A percentile compares a stretch with the other conserved stretches of the same genome.
These are phyloP conservation scores for Drosophila vallismaia DNA, from an alignment of 2,888 invertebrate genomes.

Conservation along the genomic window DNA sequence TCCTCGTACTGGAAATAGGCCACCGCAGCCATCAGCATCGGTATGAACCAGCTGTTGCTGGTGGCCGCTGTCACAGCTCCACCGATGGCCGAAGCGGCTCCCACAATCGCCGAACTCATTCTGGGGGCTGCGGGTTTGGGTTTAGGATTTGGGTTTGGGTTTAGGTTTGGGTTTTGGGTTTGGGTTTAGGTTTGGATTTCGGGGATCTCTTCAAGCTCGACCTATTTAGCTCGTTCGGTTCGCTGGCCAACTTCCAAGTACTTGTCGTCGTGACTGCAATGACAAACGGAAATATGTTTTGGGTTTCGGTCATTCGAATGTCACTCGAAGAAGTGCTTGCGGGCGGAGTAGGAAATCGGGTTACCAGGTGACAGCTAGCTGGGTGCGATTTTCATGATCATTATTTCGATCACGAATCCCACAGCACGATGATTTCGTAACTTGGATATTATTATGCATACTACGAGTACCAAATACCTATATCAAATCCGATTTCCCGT, in stretches of 20 bases:
- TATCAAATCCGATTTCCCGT: neutral
- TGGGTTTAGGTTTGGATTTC: neutral
- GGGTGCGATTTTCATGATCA: constrained; percentile 53
- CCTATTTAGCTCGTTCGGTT: neutral
- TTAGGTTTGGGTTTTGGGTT: neutral
- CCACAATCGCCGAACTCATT: constrained; percentile 88
- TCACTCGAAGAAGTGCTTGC: neutral
- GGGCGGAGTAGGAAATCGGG: constrained; percentile 45
- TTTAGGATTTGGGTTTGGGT: neutral
- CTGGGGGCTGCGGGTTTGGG: neutral
- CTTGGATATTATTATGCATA: constrained; percentile 41
- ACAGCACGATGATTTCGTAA: constrained; percentile 63
- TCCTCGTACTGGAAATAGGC: constrained; percentile 95
- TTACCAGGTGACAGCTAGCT: constrained; percentile 27
- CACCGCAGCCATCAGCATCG: constrained; percentile 92
- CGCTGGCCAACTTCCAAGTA: neutral
- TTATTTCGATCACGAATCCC: constrained; percentile 60
- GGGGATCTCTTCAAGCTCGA: too few relatives aligned
- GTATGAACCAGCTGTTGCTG: constrained; percentile 91
- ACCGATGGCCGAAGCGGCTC: constrained; percentile 87
- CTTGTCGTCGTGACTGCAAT: neutral
- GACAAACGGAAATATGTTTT: neutral
- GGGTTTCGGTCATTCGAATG: neutral
- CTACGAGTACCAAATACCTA: constrained; percentile 6
- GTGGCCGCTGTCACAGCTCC: constrained; percentile 89